Conservation (phyloP, 53 echinoderm and acorn worm genomes). For the Stichopus horrens region DNA sequence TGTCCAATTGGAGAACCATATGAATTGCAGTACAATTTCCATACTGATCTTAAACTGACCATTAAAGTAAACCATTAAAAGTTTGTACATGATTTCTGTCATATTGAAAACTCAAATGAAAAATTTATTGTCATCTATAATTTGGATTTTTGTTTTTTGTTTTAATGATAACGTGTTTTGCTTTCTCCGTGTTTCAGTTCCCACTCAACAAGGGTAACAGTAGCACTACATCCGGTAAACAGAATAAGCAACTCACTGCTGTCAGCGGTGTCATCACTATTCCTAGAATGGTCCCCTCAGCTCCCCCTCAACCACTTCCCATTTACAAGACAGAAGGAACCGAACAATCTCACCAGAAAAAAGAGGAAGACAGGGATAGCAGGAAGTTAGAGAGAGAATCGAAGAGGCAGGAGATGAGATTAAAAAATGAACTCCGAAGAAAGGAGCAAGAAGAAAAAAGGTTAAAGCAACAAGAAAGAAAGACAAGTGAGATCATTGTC, state of each 20-base stretch:
- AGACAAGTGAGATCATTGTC: constrained; percentile 12
- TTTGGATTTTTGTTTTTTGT: too few relatives aligned
- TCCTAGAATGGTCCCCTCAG: constrained; percentile 54
- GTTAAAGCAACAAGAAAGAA: background rate
- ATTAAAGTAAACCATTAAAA: too few relatives aligned
- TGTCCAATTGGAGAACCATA: too few relatives aligned
- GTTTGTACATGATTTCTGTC: too few relatives aligned
- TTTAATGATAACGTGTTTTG: background rate
- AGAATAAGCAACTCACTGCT: constrained; percentile 64
- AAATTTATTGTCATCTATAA: too few relatives aligned
- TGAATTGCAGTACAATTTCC: too few relatives aligned
- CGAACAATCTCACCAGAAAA: background rate
- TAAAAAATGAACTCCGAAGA: constrained; percentile 35
- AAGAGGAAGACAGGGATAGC: background rate
- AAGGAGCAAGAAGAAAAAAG: constrained; percentile 22
- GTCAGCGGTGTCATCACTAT: constrained; percentile 95
- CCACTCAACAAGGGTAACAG: background rate
- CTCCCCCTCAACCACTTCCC: constrained; percentile 33
- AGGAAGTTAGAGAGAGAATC: constrained; percentile 19
- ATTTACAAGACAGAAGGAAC: constrained; percentile 20
- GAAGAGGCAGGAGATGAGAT: constrained; percentile 35
- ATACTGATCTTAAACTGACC: too few relatives aligned
- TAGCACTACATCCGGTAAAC: background rate
- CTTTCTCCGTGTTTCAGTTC: constrained; percentile 16
- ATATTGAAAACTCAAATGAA: too few relatives aligned